phyloP scores from a whole-genome alignment of 2,113 vertebrate genomes.

The Mesoclemmys tuberculata region DNA sequence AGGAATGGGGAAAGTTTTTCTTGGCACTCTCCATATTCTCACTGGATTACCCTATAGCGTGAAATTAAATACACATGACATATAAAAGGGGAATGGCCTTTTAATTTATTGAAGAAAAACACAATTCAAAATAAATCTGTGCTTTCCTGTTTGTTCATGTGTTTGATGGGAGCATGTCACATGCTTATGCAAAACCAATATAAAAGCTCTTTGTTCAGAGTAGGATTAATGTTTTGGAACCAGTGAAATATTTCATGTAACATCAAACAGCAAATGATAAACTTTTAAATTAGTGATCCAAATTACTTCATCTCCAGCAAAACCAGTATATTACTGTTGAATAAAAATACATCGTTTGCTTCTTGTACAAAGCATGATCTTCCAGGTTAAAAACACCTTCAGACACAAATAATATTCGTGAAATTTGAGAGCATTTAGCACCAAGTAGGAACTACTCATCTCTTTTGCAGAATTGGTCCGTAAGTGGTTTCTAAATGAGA shows the following conservation, averaged over 20 bases:
- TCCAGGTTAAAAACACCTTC: not conserved
- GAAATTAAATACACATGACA: slow-evolving; percentile 78
- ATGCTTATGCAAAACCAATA: slow-evolving; percentile 55
- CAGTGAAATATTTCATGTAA: slow-evolving; percentile 31
- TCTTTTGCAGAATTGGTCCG: not conserved
- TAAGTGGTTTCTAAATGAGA: not conserved
- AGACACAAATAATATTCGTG: not conserved
- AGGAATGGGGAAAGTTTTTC: slow-evolving; percentile 69
- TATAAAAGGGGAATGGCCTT: slow-evolving; percentile 68
- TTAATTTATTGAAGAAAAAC: slow-evolving; percentile 71
- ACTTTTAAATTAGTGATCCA: slow-evolving; percentile 26
- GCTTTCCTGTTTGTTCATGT: slow-evolving; percentile 75
- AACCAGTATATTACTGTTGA: not conserved
- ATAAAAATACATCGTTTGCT: not conserved
- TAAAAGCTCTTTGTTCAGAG: slow-evolving; percentile 64
- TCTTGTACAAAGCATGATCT: not conserved
- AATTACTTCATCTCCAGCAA: slow-evolving; percentile 20
- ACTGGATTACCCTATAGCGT: slow-evolving; percentile 68
- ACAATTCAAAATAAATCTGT: slow-evolving; percentile 60
- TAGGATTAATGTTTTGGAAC: slow-evolving; percentile 26
- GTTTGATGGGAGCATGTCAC: slow-evolving; percentile 63
- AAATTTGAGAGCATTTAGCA: not conserved
- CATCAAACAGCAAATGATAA: slow-evolving; percentile 39
- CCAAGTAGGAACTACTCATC: not conserved
- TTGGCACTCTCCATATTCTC: slow-evolving; percentile 72